phyloP scores from a whole-genome alignment of 2,797 vertebrate species.

The Halcyon badia region DNA sequence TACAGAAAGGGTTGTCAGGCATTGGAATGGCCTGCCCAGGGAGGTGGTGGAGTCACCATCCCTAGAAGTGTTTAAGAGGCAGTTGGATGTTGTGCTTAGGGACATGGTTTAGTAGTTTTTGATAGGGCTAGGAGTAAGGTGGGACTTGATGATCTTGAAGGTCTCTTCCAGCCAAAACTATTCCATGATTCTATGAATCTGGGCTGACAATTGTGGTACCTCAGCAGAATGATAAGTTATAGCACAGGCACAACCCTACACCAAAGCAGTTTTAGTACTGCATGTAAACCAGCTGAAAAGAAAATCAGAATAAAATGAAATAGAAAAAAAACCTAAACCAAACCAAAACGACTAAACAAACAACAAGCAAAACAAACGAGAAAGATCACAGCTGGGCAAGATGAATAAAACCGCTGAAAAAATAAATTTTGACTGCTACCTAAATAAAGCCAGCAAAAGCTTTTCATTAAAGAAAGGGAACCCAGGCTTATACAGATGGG shows the following conservation, averaged over 20 bases:
- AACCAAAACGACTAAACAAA: too few species aligned
- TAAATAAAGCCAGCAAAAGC: constrained; percentile 29
- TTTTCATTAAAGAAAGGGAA: constrained; percentile 10
- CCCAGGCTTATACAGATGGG: neutral
- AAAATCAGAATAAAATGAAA: neutral
- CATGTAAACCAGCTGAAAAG: neutral
- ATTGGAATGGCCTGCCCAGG: too few species aligned
- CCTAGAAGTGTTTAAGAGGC: too few species aligned
- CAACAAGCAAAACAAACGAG: neutral
- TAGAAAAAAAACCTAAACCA: neutral
- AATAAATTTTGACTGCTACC: neutral
- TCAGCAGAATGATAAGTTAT: neutral
- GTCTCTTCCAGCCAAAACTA: too few species aligned
- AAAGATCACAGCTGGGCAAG: neutral
- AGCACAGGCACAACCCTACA: neutral
- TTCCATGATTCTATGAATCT: neutral
- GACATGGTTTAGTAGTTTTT: too few species aligned
- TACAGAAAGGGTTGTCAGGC: too few species aligned
- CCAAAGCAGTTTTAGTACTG: neutral
- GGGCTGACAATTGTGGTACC: neutral
- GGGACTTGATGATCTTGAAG: too few species aligned
- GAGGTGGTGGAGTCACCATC: too few species aligned
- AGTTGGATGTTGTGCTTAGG: too few species aligned
- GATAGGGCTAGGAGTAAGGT: too few species aligned
- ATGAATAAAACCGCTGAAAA: neutral